Conservation (phyloP, 2,888 invertebrate species). For the Dromius quadrimaculatus region DNA sequence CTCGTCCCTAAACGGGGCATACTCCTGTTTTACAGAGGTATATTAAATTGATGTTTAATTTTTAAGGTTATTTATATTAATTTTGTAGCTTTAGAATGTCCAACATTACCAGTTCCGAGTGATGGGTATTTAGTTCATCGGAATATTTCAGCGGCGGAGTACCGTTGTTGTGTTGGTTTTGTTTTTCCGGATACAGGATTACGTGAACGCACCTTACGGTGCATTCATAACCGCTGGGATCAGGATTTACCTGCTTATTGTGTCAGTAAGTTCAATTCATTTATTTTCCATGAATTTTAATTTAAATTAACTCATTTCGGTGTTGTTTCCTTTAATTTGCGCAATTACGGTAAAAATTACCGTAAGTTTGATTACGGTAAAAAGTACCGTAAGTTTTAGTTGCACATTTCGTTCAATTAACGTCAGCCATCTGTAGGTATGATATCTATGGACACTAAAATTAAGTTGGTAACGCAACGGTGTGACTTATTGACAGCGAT, state of each 20-base stretch:
- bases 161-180: slow-evolving; percentile 77
- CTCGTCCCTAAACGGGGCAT: slow-evolving; percentile 44
- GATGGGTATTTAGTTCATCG: slow-evolving; percentile 78
- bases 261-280: slow-evolving; percentile 70
- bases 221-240: slow-evolving; percentile 77
- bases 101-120: slow-evolving; percentile 73
- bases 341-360: too few relatives aligned
- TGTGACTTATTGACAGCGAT: too few relatives aligned
- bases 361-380: too few relatives aligned
- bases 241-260: slow-evolving; percentile 72
- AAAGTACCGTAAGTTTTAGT: too few relatives aligned
- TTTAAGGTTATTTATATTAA: background rate
- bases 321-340: too few relatives aligned
- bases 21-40: slow-evolving; percentile 37
- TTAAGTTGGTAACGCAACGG: too few relatives aligned
- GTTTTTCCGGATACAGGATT: slow-evolving; percentile 77
- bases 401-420: too few relatives aligned
- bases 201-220: slow-evolving; percentile 73
- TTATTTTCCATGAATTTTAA: background rate
- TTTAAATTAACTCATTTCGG: too few relatives aligned
- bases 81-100: slow-evolving; percentile 73
- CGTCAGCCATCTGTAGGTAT: too few relatives aligned
- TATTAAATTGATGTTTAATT: background rate
- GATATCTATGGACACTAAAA: too few relatives aligned
- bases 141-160: slow-evolving; percentile 75